Conservation (phyloP, 2,888 invertebrate species). For the Andrena dorsata region DNA sequence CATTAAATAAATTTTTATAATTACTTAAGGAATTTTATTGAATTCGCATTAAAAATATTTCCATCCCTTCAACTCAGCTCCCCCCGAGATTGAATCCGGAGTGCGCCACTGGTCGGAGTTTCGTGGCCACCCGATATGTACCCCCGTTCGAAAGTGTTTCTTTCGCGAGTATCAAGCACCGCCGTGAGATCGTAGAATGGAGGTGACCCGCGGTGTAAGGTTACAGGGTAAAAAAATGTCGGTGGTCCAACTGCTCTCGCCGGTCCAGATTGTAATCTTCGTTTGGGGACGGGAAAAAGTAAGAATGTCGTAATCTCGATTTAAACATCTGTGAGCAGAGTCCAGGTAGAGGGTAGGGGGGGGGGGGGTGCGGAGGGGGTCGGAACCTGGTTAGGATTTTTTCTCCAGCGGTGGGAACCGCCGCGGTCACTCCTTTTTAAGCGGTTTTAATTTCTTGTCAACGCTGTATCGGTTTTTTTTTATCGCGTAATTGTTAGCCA, state of each 20-base stretch:
- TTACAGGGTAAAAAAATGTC: constrained; percentile 51
- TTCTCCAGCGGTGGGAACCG: constrained; percentile 29
- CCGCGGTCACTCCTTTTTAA: constrained; percentile 5
- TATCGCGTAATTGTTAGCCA: neutral
- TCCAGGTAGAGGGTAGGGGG: neutral
- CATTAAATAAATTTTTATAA: no score
- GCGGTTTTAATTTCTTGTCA: constrained; percentile 13
- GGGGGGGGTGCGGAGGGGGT: neutral
- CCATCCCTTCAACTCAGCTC: no score
- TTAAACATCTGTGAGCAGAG: constrained; percentile 67
- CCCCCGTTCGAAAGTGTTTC: neutral
- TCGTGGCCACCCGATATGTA: neutral
- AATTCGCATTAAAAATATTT: no score
- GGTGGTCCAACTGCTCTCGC: constrained; percentile 57
- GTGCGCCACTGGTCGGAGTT: constrained; percentile 4
- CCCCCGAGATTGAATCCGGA: no score
- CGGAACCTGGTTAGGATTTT: constrained; percentile 47
- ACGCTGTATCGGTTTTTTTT: neutral
- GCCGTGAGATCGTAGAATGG: constrained; percentile 35
- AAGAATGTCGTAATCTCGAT: constrained; percentile 74
- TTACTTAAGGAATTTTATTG: no score
- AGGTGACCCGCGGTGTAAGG: constrained; percentile 61
- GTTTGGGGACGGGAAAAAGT: constrained; percentile 60
- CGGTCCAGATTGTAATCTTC: constrained; percentile 67
- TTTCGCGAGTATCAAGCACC: constrained; percentile 19